phyloP scores from a whole-genome alignment of 2,797 vertebrate genomes.

The Gymnopithys bicolor region DNA sequence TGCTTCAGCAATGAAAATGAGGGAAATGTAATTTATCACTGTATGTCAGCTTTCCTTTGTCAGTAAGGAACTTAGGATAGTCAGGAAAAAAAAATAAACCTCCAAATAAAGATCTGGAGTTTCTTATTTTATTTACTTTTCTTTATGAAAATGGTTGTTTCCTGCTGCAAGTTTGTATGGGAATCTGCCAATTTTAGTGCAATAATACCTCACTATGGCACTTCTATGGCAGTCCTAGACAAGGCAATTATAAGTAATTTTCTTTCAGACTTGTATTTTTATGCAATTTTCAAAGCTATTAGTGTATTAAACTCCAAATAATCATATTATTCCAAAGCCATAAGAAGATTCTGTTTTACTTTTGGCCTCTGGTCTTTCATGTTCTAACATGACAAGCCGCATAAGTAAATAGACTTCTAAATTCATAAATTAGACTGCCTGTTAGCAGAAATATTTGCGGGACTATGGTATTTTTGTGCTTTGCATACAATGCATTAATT shows the following conservation, averaged over 20 bases:
- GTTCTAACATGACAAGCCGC: not conserved
- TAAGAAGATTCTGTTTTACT: not conserved
- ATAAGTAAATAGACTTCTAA: not conserved
- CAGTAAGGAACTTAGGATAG: not conserved
- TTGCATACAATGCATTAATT: not conserved
- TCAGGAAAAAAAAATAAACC: not conserved
- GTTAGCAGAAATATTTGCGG: not conserved
- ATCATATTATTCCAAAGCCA: not conserved
- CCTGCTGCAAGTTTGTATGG: not conserved
- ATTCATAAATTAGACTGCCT: not conserved
- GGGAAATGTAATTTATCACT: not conserved
- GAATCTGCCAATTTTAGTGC: not conserved
- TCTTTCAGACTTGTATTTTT: not conserved
- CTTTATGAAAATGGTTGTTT: not conserved
- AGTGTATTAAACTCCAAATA: not conserved
- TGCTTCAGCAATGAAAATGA: not conserved
- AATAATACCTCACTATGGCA: not conserved
- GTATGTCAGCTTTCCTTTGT: not conserved
- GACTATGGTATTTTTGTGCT: not conserved
- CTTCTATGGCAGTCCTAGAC: not conserved
- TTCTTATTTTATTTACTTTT: not conserved
- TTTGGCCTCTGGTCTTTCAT: not conserved
- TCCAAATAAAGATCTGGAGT: not conserved
- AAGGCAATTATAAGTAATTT: not conserved
- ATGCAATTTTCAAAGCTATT: not conserved